A percentile compares a stretch with the other conserved stretches of the same genome.
phyloP scores from a whole-genome alignment of 2,888 invertebrate genomes.

The Odontocolon sp. region DNA sequence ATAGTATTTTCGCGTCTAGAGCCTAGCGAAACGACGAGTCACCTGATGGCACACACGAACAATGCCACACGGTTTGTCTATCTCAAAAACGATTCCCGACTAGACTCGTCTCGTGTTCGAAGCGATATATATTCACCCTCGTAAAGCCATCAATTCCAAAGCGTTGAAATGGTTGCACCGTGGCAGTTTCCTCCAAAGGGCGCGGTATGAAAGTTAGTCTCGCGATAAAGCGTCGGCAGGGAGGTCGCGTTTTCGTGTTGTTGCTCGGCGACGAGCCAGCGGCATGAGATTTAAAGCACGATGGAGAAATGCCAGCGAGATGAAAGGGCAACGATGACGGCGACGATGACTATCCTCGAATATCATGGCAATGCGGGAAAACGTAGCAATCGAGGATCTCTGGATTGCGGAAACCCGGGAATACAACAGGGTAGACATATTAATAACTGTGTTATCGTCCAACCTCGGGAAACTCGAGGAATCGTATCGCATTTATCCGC shows the following conservation, averaged over 20 bases:
- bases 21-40: conserved; percentile 10
- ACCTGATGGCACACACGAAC: conserved; percentile 41
- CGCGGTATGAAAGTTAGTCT: conserved; percentile 50
- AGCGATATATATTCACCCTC: conserved; percentile 54
- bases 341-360: conserved; percentile 24
- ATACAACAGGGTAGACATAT: conserved; percentile 33
- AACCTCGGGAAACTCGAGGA: conserved; percentile 12
- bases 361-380: conserved; percentile 61
- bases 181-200: conserved; percentile 29
- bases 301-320: conserved; percentile 54
- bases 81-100: conserved; percentile 50
- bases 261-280: conserved; percentile 20
- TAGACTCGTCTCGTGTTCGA: conserved; percentile 51
- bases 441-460: conserved; percentile 47
- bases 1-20: conserved; percentile 10
- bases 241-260: conserved; percentile 41
- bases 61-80: conserved; percentile 47
- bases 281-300: conserved; percentile 55
- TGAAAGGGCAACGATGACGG: conserved; percentile 28
- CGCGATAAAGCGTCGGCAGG: conserved; percentile 53
- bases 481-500: conserved; percentile 30
- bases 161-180: conserved; percentile 39
- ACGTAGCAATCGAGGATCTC: background rate
- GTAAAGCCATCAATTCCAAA: conserved; percentile 64
- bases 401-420: conserved; percentile 36